Percentiles rank a stretch among this genome's conserved stretches.
Evolutionary conservation across 2,888 invertebrate species (phyloP).

Genomic region (Acanthoscelides obtectus): DNA sequence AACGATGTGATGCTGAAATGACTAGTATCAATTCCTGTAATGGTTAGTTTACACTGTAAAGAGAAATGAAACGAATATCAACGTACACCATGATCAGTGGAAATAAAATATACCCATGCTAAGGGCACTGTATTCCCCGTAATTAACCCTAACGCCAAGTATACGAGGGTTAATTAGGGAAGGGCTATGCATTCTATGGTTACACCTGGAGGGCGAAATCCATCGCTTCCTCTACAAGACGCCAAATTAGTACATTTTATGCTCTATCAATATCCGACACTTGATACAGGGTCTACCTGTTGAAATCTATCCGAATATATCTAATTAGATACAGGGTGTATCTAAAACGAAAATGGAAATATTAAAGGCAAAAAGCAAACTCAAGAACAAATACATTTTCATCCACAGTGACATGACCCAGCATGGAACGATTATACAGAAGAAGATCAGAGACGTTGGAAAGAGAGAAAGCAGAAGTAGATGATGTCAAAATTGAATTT

Average conservation of each 20-base stretch:
- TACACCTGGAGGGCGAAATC: neutral
- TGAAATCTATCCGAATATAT: neutral
- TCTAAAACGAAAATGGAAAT: too few relatives aligned
- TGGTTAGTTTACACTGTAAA: neutral
- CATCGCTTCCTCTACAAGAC: neutral
- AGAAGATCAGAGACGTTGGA: too few relatives aligned
- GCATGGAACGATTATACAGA: too few relatives aligned
- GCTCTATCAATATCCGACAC: neutral
- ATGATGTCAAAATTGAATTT: too few relatives aligned
- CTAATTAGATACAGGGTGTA: too few relatives aligned
- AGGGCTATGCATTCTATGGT: neutral
- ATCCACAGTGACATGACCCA: too few relatives aligned
- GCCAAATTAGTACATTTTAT: neutral
- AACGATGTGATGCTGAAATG: too few relatives aligned
- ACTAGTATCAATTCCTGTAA: neutral
- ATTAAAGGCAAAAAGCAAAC: too few relatives aligned
- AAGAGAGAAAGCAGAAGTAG: too few relatives aligned
- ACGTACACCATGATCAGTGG: neutral
- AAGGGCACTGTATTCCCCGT: neutral
- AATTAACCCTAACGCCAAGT: neutral
- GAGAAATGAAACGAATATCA: neutral
- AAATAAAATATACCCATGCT: neutral
- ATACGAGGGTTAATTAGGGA: neutral
- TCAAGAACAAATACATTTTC: too few relatives aligned
- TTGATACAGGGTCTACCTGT: neutral